Evolutionary conservation across 2,888 invertebrate genomes (phyloP).

Genomic region (Xestia c-nigrum): DNA sequence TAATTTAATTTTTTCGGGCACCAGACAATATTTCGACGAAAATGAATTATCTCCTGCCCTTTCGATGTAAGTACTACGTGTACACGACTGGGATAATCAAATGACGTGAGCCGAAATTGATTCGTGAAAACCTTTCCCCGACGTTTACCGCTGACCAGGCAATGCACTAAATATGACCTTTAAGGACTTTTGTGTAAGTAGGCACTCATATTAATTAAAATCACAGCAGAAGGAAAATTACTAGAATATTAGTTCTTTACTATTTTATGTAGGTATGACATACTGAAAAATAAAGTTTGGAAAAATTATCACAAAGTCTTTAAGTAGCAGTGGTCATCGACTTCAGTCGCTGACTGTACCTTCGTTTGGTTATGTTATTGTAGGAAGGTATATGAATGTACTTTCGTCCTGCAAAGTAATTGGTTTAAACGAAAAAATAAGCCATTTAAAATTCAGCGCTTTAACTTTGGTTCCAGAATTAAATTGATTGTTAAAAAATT

Average conservation of each 20-base stretch:
- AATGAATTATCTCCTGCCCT: constrained; percentile 83
- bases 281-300: neutral
- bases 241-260: neutral
- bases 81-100: constrained; percentile 78
- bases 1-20: constrained; percentile 76
- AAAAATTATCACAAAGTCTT: neutral
- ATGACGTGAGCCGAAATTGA: constrained; percentile 78
- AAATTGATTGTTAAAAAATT: constrained; percentile 72
- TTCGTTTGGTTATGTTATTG: neutral
- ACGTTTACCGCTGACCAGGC: constrained; percentile 54
- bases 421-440: constrained; percentile 34
- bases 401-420: constrained; percentile 35
- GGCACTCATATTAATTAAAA: neutral
- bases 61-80: constrained; percentile 72
- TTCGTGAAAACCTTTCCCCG: constrained; percentile 72
- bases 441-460: constrained; percentile 43
- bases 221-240: neutral
- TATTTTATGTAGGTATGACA: neutral
- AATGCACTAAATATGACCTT: constrained; percentile 52
- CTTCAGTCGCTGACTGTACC: neutral
- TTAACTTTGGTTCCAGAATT: constrained; percentile 70
- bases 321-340: neutral
- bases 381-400: constrained; percentile 7
- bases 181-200: constrained; percentile 8
- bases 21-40: constrained; percentile 81